Evolutionary conservation across 2,797 vertebrate species (phyloP).

Genomic region (Poeciliopsis gracilis): DNA sequence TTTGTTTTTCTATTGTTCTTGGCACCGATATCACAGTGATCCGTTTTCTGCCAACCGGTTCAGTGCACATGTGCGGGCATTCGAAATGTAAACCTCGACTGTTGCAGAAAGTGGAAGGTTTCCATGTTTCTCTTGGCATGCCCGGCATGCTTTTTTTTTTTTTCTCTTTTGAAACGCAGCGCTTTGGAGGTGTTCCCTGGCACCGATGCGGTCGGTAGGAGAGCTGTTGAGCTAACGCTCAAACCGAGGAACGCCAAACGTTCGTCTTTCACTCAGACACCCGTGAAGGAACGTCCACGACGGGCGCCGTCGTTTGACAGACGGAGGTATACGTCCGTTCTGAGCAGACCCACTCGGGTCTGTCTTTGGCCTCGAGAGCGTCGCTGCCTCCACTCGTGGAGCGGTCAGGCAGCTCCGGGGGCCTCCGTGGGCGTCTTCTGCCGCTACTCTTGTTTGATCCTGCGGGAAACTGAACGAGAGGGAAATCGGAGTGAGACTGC

Average conservation of each 20-base stretch:
- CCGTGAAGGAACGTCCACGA: constrained; percentile 25
- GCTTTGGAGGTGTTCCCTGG: constrained; percentile 58
- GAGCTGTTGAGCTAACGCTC: constrained; percentile 4
- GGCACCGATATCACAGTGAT: background rate
- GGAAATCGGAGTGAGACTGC: constrained; percentile 47
- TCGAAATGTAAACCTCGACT: background rate
- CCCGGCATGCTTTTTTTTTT: constrained; percentile 64
- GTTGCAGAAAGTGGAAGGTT: constrained; percentile 65
- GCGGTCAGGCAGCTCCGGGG: constrained; percentile 50
- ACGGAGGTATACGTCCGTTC: constrained; percentile 13
- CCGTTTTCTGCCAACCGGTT: background rate
- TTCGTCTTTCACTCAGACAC: constrained; percentile 13
- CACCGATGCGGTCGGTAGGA: constrained; percentile 16
- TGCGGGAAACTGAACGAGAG: constrained; percentile 30
- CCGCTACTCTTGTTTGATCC: constrained; percentile 22
- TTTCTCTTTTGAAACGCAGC: constrained; percentile 74
- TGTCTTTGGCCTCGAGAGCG: constrained; percentile 38
- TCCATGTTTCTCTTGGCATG: constrained; percentile 15
- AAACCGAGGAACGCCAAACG: constrained; percentile 24
- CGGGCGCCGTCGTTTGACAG: constrained; percentile 13
- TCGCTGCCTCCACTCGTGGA: constrained; percentile 26
- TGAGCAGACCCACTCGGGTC: constrained; percentile 4
- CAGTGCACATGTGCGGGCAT: background rate
- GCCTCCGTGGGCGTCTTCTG: constrained; percentile 37
- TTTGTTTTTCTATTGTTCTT: background rate